Evolutionary conservation across 2,113 vertebrate genomes (phyloP).

Genomic region (Tyrannus savana): DNA sequence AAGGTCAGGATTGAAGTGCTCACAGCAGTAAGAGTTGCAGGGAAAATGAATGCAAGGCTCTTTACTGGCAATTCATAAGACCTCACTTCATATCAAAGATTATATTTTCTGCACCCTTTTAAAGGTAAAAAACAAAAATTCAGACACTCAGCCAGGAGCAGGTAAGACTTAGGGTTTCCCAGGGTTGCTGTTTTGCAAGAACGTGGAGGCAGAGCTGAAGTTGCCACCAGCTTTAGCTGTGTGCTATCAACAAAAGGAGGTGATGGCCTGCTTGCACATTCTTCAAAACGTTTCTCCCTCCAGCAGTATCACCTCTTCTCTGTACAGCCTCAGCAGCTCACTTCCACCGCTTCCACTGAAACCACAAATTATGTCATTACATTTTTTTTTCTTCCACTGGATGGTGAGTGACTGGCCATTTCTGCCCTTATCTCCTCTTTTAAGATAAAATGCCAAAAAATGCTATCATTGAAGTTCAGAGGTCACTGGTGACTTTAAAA

Average conservation of each 20-base stretch:
- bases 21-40: not conserved
- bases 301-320: not conserved
- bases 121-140: not conserved
- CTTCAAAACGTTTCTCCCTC: not conserved
- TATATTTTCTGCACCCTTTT: not conserved
- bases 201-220: not conserved
- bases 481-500: not conserved
- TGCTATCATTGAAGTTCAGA: slow-evolving; percentile 1
- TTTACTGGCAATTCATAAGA: not conserved
- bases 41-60: not conserved
- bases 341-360: not conserved
- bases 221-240: not conserved
- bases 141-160: not conserved
- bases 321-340: not conserved
- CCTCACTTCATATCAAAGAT: not conserved
- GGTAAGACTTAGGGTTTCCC: not conserved
- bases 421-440: not conserved
- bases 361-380: not conserved
- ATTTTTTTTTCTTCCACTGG: not conserved
- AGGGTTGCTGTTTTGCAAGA: not conserved
- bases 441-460: not conserved
- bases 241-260: not conserved
- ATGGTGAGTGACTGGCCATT: not conserved
- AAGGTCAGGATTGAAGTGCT: not conserved
- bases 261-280: not conserved